Evolutionary conservation across 2,888 invertebrate species (phyloP).

Genomic region (Drosophila heteroneura): DNA sequence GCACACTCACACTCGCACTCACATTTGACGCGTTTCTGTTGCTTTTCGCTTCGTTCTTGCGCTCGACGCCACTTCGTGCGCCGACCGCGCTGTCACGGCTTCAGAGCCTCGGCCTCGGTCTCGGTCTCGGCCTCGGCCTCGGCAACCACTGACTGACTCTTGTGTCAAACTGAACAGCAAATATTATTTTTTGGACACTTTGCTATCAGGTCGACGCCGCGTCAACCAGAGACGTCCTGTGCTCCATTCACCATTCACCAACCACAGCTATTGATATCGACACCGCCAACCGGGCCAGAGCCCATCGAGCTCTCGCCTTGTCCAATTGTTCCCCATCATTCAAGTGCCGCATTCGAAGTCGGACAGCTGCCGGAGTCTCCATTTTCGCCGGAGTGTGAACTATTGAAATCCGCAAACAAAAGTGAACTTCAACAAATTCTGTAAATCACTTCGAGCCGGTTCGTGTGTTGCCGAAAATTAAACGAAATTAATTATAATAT

Average conservation of each 20-base stretch:
- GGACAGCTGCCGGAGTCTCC: slow-evolving; percentile 20
- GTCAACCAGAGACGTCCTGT: slow-evolving; percentile 77
- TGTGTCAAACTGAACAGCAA: slow-evolving; percentile 81
- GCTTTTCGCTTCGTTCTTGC: slow-evolving; percentile 60
- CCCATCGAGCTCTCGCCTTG: slow-evolving; percentile 11
- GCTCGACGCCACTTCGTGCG: slow-evolving; percentile 44
- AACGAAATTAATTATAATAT: slow-evolving; percentile 62
- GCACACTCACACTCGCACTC: background rate
- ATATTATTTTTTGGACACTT: slow-evolving; percentile 85
- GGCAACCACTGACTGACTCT: slow-evolving; percentile 62
- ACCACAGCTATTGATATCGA: slow-evolving; percentile 82
- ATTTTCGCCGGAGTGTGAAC: slow-evolving; percentile 53
- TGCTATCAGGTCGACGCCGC: slow-evolving; percentile 84
- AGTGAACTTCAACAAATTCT: slow-evolving; percentile 6
- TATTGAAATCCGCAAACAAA: slow-evolving; percentile 36
- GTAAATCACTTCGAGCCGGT: slow-evolving; percentile 63
- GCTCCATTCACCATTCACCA: slow-evolving; percentile 78
- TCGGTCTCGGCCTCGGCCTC: slow-evolving; percentile 24
- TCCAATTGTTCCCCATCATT: slow-evolving; percentile 51
- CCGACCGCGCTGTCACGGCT: slow-evolving; percentile 27
- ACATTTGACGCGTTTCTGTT: slow-evolving; percentile 36
- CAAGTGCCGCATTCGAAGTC: slow-evolving; percentile 53
- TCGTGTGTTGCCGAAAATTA: slow-evolving; percentile 51
- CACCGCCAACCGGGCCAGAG: slow-evolving; percentile 33
- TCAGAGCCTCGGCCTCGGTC: slow-evolving; percentile 37